phyloP scores from a whole-genome alignment of 2,797 vertebrate species.

The Staurois parvus region DNA sequence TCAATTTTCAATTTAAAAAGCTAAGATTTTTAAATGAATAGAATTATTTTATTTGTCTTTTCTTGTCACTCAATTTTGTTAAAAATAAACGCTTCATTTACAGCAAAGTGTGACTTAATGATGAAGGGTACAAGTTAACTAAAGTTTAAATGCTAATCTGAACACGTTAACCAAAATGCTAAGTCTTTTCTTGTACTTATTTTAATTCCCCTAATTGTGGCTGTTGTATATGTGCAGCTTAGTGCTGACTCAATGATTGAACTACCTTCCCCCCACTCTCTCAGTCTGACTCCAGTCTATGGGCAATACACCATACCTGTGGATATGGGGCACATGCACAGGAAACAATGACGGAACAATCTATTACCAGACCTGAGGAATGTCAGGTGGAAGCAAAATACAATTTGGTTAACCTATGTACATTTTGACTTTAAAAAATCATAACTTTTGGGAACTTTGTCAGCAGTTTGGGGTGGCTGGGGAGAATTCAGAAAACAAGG shows the following conservation, averaged over 20 bases:
- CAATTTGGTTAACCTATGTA: no score
- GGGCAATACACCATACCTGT: not conserved
- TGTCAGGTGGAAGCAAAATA: no score
- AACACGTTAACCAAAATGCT: not conserved
- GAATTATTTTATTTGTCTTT: not conserved
- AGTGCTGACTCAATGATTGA: not conserved
- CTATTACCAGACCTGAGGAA: no score
- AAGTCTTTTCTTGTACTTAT: not conserved
- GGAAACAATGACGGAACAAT: no score
- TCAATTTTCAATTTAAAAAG: conserved; percentile 8
- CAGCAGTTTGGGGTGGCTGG: no score
- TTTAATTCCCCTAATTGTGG: not conserved
- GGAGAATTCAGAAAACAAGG: no score
- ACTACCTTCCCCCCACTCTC: no score
- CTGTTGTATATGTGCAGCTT: not conserved
- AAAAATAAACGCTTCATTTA: not conserved
- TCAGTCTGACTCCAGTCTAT: not conserved
- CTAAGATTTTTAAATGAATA: conserved; percentile 9
- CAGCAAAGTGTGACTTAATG: not conserved
- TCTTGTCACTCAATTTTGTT: conserved; percentile 4
- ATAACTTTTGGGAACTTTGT: no score
- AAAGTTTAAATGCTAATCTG: not conserved
- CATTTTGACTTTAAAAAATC: no score
- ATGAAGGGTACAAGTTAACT: not conserved
- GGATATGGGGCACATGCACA: not conserved